Evolutionary conservation across 2,113 vertebrate genomes (phyloP), one percentile per base, ranked within the genome.

Genomic region (Vombatus ursinus): DNA sequence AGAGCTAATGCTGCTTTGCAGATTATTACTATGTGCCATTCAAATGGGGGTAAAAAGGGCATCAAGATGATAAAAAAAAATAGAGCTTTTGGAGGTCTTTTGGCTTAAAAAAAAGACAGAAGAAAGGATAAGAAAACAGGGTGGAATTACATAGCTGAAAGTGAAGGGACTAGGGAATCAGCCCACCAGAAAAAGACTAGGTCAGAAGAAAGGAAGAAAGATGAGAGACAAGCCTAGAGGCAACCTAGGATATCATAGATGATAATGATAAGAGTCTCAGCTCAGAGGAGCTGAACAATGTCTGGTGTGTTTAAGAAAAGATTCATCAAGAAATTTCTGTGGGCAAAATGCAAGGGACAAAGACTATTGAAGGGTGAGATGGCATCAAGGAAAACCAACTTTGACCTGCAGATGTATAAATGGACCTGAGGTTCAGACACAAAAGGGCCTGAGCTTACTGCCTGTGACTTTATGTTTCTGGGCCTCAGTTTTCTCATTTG

Each of bases 21-120:
- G 51, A 89, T 31, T 1, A 0, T 54, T 2, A 0, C 53, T 0
- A 2, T 1, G 49, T 6, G 47, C 89, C 51, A 8, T 7, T 84
- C 4, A 22, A 61, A 6, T 0, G 47, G 25, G 6, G 50, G 7
- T 0, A 44, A 37, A 44, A 2, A 0, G 28, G 3, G 4, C 4
- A 2, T 8, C 44, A n/a, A 44, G 16, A 31, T 44, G 14, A 49
- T 0, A 26, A n/a, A 90, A n/a, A 84, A 25, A 52, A 47, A 48
- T 5, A 26, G 8, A 26, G 12, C 37, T 57, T 92, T 92, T 44
- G n/a, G 4, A 84, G 68, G n/a, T 44, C 16, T 84, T n/a, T 44
- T n/a, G n/a, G 19, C n/a, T 84, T 84, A 19, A 44, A 84, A 68
- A 77, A 8, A 44, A 84, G n/a, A 68, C 31, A 16, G 31, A 92